Evolutionary conservation across 2,888 invertebrate species (phyloP).

Genomic region (Priocnemis perturbator): DNA sequence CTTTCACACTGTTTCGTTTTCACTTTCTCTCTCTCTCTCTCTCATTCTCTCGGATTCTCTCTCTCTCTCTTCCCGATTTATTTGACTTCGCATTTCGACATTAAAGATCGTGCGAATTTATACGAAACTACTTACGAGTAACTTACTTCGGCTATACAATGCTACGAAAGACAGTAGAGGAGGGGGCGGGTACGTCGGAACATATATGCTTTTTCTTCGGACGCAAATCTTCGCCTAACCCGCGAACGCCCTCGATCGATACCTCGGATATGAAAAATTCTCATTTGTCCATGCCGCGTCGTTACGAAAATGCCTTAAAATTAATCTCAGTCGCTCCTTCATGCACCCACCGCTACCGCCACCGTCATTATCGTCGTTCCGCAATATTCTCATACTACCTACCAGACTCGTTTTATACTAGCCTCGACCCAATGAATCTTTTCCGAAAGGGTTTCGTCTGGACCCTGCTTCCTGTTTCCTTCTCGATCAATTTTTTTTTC

Average conservation of each 20-base stretch:
- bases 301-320: constrained; percentile 34
- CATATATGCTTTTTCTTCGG: constrained; percentile 34
- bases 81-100: constrained; percentile 2
- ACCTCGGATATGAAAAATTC: neutral
- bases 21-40: constrained; percentile 3
- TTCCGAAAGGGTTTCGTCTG: no score
- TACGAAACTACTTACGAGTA: constrained; percentile 68
- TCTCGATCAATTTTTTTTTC: constrained; percentile 19
- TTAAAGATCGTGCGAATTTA: constrained; percentile 63
- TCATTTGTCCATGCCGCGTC: neutral
- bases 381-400: constrained; percentile 2
- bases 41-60: neutral
- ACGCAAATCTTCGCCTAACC: constrained; percentile 11
- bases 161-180: constrained; percentile 45
- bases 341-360: constrained; percentile 38
- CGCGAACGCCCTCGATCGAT: no score
- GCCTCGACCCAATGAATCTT: no score
- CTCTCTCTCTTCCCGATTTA: constrained; percentile 5
- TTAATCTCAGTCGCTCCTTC: constrained; percentile 50
- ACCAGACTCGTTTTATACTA: constrained; percentile 3
- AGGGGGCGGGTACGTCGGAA: constrained; percentile 49
- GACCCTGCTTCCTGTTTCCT: constrained; percentile 4
- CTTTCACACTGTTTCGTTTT: constrained; percentile 7
- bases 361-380: neutral
- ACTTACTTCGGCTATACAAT: constrained; percentile 50